Evolutionary conservation across 1,140 invertebrate species (phyloP), one percentile per base, ranked within the genome.

Genomic region (Formica exsecta): DNA sequence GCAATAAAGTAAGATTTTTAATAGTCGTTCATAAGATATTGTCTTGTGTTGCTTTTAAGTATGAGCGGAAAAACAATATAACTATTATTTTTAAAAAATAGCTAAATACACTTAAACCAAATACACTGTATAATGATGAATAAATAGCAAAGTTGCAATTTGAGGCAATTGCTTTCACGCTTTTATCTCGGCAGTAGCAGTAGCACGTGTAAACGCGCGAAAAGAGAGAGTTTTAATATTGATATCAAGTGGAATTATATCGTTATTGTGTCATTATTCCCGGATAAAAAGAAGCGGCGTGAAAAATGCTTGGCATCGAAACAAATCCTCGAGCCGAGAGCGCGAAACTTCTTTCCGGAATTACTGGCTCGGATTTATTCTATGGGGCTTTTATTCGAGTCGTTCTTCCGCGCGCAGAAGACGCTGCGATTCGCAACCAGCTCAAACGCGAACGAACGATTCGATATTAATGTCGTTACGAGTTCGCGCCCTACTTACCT

Each of bases 381-480:
- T 38, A 32, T 29, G 57, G 73, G 79, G 85, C 87, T 90, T 90
- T 89, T 85, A 86, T 57, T 74, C 44, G 85, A 83, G 57, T 25
- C 66, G 89, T 87, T 89, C 76, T 89, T 89, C 65, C 88, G 59
- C 66, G 59, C 66, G 64, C 29, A 38, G 84, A 36, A 80, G 64
- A 54, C 48, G 75, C 61, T 76, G 73, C 65, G 89, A 84, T 86
- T 85, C 66, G 44, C 44, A 81, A 22, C 41, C 29, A 90, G 86
- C 70, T 90, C 76, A 62, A 84, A 86, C 86, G 64, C 76, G 88
- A 90, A 87, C 88, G 80, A 86, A 65, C 86, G 86, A 90, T 90
- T 90, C 89, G 88, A 90, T 90, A 90, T 90, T 90, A 90, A 90
- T 90, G 88, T 71, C 86, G 86, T 90, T 90, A 90, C 86, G 80